Evolutionary conservation across 2,888 invertebrate genomes (phyloP).

Genomic region (Drosophila vallismaia): DNA sequence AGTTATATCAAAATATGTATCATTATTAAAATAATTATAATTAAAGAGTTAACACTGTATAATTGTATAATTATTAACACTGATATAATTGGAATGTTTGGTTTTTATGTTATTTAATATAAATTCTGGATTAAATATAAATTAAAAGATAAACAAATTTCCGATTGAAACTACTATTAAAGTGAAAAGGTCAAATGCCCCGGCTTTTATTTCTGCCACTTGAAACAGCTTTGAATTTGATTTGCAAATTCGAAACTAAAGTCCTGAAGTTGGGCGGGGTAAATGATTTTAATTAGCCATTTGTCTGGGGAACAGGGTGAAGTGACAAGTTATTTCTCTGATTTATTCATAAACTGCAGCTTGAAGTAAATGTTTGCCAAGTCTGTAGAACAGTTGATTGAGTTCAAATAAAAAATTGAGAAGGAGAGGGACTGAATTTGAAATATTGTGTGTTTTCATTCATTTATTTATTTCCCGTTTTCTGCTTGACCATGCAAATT

Average conservation of each 20-base stretch:
- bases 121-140: too few species aligned
- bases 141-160: too few species aligned
- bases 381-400: slow-evolving; percentile 29
- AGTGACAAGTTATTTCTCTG: slow-evolving; percentile 33
- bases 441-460: slow-evolving; percentile 19
- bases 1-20: too few species aligned
- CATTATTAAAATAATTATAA: too few species aligned
- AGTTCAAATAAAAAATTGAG: slow-evolving; percentile 14
- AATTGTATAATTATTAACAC: too few species aligned
- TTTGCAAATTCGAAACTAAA: slow-evolving; percentile 70
- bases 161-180: too few species aligned
- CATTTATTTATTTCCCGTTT: slow-evolving; percentile 15
- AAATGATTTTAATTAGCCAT: slow-evolving; percentile 57
- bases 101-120: too few species aligned
- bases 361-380: slow-evolving; percentile 27
- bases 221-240: slow-evolving; percentile 52
- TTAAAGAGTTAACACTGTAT: too few species aligned
- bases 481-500: slow-evolving; percentile 41
- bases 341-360: slow-evolving; percentile 53
- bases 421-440: slow-evolving; percentile 26
- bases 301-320: slow-evolving; percentile 10
- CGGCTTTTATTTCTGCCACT: background rate
- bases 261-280: slow-evolving; percentile 1
- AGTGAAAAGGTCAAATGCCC: background rate
- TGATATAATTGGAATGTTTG: too few species aligned